Evolutionary conservation across 2,113 vertebrate genomes (phyloP).

Genomic region (Paratilapia polleni): DNA sequence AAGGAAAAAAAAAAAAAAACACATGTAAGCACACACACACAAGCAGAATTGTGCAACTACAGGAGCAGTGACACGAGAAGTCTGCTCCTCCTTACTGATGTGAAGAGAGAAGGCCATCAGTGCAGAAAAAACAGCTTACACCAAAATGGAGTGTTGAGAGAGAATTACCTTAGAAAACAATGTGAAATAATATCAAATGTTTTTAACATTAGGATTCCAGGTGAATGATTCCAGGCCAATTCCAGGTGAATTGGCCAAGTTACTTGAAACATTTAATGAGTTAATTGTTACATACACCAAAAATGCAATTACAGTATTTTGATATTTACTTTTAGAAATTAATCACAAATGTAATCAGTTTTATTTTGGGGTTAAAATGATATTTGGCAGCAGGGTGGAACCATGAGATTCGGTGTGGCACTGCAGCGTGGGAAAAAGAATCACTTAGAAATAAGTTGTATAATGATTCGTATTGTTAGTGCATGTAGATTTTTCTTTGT

Average conservation of each 20-base stretch:
- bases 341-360: not conserved
- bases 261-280: not conserved
- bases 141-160: not conserved
- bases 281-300: not conserved
- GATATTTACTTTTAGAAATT: not conserved
- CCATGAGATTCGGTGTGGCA: too few species aligned
- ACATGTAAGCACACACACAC: slow-evolving; percentile 25
- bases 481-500: too few species aligned
- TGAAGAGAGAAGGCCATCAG: slow-evolving; percentile 29
- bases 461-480: too few species aligned
- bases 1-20: slow-evolving; percentile 47
- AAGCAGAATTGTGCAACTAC: slow-evolving; percentile 3
- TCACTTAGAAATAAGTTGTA: too few species aligned
- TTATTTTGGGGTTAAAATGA: not conserved
- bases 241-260: not conserved
- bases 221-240: not conserved
- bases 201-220: not conserved
- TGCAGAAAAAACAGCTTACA: slow-evolving; percentile 20
- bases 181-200: not conserved
- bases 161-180: not conserved
- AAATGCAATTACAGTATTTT: not conserved
- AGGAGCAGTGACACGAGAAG: slow-evolving; percentile 52
- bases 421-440: too few species aligned
- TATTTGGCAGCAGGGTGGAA: too few species aligned
- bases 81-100: slow-evolving; percentile 54